A percentile compares a stretch with the other conserved stretches of the same genome.
phyloP scores from a whole-genome alignment of 2,888 invertebrate genomes.

The Acleris literana region DNA sequence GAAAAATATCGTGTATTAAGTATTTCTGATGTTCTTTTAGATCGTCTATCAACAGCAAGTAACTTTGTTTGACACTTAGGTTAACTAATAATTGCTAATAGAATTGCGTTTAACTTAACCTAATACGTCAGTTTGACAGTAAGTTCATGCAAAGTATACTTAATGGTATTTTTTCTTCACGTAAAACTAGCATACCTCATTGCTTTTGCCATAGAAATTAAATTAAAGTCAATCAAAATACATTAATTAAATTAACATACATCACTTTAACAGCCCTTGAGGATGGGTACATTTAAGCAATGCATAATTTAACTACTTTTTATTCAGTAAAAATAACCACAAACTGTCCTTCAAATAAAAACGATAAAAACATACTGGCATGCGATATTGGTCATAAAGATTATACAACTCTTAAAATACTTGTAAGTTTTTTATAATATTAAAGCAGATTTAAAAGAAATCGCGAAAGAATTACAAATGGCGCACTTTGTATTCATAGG shows the following conservation, averaged over 20 bases:
- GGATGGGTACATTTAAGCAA: background rate
- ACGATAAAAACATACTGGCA: background rate
- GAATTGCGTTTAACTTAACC: too few relatives aligned
- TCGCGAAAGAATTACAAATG: background rate
- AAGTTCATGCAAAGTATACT: too few relatives aligned
- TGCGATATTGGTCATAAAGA: background rate
- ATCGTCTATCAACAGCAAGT: too few relatives aligned
- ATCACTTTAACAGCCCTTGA: slow-evolving; percentile 18
- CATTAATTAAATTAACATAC: background rate
- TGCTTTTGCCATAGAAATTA: slow-evolving; percentile 5
- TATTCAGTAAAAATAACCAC: too few relatives aligned
- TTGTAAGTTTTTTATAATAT: background rate
- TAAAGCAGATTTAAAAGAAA: background rate
- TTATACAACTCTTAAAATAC: background rate
- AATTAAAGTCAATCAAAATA: slow-evolving; percentile 8
- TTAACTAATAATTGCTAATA: too few relatives aligned
- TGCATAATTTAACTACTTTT: slow-evolving; percentile 6
- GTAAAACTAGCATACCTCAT: too few relatives aligned
- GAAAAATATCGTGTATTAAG: too few relatives aligned
- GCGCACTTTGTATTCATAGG: background rate
- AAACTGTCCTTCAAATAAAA: background rate
- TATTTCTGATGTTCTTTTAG: too few relatives aligned
- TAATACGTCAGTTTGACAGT: too few relatives aligned
- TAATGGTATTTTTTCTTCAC: too few relatives aligned
- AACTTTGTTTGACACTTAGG: too few relatives aligned